A percentile compares a stretch with the other conserved stretches of the same genome.
Conservation (phyloP, 1,140 invertebrate species). For the Tyrophagus putrescentiae region DNA sequence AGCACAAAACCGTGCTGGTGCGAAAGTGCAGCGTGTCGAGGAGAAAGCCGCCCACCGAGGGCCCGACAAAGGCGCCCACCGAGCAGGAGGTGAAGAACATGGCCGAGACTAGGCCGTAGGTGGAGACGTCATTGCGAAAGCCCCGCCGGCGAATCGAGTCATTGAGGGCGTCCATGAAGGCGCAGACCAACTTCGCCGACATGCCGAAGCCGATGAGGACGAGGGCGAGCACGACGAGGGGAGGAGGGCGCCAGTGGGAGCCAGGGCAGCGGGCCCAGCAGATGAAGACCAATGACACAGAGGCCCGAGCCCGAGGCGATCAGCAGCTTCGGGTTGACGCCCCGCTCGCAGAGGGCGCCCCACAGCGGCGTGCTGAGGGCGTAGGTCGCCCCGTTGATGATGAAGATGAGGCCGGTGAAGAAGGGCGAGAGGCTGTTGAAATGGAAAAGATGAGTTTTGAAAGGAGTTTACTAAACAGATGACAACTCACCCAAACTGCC, state of each 20-base stretch:
- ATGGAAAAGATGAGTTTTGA: slow-evolving; percentile 26
- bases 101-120: slow-evolving; percentile 64
- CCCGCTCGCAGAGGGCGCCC: slow-evolving; percentile 57
- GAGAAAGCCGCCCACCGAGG: slow-evolving; percentile 24
- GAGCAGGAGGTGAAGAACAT: slow-evolving; percentile 72
- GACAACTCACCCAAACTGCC: slow-evolving; percentile 27
- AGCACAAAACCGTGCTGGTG: slow-evolving; percentile 20
- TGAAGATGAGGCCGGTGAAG: slow-evolving; percentile 63
- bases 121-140: slow-evolving; percentile 60
- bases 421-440: slow-evolving; percentile 52
- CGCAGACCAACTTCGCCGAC: slow-evolving; percentile 60
- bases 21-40: slow-evolving; percentile 23
- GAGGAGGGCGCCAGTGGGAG: slow-evolving; percentile 34
- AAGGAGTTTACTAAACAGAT: slow-evolving; percentile 5
- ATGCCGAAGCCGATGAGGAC: slow-evolving; percentile 61
- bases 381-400: slow-evolving; percentile 70
- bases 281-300: slow-evolving; percentile 21
- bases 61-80: slow-evolving; percentile 40
- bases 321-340: slow-evolving; percentile 22
- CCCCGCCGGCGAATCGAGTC: slow-evolving; percentile 52
- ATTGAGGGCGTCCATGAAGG: slow-evolving; percentile 59
- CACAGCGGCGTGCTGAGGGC: slow-evolving; percentile 60
- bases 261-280: slow-evolving; percentile 27
- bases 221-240: slow-evolving; percentile 49
- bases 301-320: slow-evolving; percentile 19